Conservation (phyloP, 1,140 invertebrate genomes). For the Chironomus striatipennis region DNA sequence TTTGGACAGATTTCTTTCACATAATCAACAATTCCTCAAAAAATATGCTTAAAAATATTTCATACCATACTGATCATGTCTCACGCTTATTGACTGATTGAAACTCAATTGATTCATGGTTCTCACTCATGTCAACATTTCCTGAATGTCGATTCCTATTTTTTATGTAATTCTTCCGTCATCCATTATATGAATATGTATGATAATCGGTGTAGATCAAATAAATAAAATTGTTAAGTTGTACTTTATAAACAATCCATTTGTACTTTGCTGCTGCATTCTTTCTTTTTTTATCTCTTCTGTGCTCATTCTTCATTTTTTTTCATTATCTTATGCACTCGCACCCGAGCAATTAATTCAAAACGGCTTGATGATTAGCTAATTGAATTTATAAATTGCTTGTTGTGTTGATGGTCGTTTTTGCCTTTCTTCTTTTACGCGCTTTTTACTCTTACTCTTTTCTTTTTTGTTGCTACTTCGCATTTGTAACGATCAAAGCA, state of each 20-base stretch:
- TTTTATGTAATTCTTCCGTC: not conserved
- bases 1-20: no score
- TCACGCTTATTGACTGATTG: conserved; percentile 12
- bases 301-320: not conserved
- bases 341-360: conserved; percentile 5
- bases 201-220: not conserved
- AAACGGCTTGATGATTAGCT: conserved; percentile 22
- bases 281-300: not conserved
- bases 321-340: not conserved
- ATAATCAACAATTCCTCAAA: no score
- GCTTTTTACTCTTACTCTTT: no score
- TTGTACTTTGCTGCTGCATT: not conserved
- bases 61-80: not conserved
- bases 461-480: not conserved
- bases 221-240: not conserved
- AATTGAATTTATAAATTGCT: conserved; percentile 23
- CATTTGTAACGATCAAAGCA: not conserved
- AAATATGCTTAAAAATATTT: not conserved
- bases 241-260: not conserved
- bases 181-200: not conserved
- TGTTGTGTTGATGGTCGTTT: conserved; percentile 1
- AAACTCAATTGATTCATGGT: conserved; percentile 1
- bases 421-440: not conserved
- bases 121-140: conserved; percentile 4
- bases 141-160: not conserved